Base-by-base conservation (phyloP, 2,888 invertebrate genomes). In the Lasioglossum leucozonium region DNA sequence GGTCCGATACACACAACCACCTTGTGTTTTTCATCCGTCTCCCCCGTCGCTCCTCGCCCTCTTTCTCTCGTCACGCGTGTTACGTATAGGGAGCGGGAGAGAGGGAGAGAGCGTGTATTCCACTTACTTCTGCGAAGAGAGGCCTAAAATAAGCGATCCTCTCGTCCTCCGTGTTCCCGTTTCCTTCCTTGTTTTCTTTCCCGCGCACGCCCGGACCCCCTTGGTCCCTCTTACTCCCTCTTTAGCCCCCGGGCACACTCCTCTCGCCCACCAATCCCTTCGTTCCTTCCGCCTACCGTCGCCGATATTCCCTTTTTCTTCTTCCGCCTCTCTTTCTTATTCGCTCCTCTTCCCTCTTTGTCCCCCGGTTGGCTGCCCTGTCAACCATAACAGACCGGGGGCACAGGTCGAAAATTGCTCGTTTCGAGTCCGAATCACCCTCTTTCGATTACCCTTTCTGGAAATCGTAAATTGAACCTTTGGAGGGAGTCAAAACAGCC, bases 21-120 rank as follows among this genome's bases (percentile, higher is more conserved):
- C 93, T 93, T 93, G 91, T 93, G 91, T 92, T 92, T 91, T 89
- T 86, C 87, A 86, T 91, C 88, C 87, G 87, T 89, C 89, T 85
- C 87, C 79, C 79, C 82, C 82, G 80, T 86, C 82, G 69, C 75
- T 22, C 22, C 16, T n/a, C 58, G 58, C 22, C 42, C 71, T 44
- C 71, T 11, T 26, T 10, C 44, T 26, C 72, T 47, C 47, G 26
- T 42, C 47, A 72, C 72, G 26, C 73, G 55, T 55, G 65, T 79
- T 87, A 91, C 89, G 90, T 91, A 91, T 87, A 72, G 72, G 69
- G 55, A 2, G 16, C 5, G 51, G 0, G 18, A 22, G 47, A 8
- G 47, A 2, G 22, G 5, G 47, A 5, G 47, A 18, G 44, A 18
- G 44, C 34, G 67, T 74, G 79, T 78, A 72, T 84, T 76, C 81